These are phyloP conservation scores for Coenonympha arcania DNA, from an alignment of 2,888 invertebrate genomes.

Conservation along the genomic window DNA sequence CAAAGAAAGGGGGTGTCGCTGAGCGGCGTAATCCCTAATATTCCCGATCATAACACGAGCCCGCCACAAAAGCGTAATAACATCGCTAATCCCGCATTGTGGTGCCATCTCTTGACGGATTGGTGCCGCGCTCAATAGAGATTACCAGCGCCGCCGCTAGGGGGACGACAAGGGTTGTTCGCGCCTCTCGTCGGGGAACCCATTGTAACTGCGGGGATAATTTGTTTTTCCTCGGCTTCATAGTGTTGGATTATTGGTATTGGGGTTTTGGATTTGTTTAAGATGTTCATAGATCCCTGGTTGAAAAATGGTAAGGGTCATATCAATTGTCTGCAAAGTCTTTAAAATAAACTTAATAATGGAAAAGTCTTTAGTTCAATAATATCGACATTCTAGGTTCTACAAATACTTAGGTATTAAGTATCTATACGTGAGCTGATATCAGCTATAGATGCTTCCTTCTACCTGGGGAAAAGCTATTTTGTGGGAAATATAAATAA, in stretches of 20 bases:
- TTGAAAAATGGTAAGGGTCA: too few species aligned
- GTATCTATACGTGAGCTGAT: too few species aligned
- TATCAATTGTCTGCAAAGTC: too few species aligned
- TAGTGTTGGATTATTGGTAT: constrained; percentile 13
- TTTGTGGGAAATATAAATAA: too few species aligned
- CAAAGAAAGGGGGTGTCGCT: constrained; percentile 42
- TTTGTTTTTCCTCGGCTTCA: constrained; percentile 57
- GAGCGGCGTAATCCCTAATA: constrained; percentile 70
- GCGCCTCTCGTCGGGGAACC: constrained; percentile 51
- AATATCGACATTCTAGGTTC: too few species aligned
- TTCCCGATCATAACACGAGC: constrained; percentile 65
- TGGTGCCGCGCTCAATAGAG: constrained; percentile 62
- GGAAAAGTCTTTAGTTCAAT: too few species aligned
- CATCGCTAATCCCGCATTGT: constrained; percentile 69
- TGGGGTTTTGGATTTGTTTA: constrained; percentile 7
- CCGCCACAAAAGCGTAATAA: constrained; percentile 69
- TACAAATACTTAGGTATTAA: too few species aligned
- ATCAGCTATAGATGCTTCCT: too few species aligned
- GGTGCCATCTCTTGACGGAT: constrained; percentile 72
- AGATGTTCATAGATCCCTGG: background rate
- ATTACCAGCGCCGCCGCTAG: constrained; percentile 48
- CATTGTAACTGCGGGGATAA: constrained; percentile 53
- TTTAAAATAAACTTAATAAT: too few species aligned
- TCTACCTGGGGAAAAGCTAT: too few species aligned
- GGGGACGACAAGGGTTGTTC: constrained; percentile 69